A percentile compares a stretch with the other conserved stretches of the same genome.
Evolutionary conservation across 2,888 invertebrate genomes (phyloP).

Genomic region (Campaea margaritaria): DNA sequence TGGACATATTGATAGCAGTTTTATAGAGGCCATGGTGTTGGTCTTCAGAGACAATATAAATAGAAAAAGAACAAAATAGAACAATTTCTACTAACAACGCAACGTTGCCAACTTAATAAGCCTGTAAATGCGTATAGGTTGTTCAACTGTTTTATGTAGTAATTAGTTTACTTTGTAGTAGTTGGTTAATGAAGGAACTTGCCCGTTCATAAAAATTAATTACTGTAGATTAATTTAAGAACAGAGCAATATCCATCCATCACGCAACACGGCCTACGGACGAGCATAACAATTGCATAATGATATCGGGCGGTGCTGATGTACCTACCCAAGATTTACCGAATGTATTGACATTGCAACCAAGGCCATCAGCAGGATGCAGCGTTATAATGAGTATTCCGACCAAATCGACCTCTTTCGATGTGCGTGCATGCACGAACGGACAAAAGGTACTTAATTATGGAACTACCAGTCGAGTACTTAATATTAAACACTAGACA

Average conservation of each 20-base stretch:
- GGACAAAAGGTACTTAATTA: constrained; percentile 40
- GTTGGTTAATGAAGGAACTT: not conserved
- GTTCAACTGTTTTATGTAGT: no score
- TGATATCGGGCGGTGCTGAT: constrained; percentile 9
- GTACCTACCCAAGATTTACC: not conserved
- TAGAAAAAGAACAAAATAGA: no score
- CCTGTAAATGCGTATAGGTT: no score
- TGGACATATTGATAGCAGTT: no score
- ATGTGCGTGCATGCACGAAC: constrained; percentile 47
- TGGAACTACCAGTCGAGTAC: constrained; percentile 1
- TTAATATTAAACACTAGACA: constrained; percentile 17
- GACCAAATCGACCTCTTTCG: constrained; percentile 50
- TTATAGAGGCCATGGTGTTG: no score
- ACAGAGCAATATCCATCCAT: constrained; percentile 10
- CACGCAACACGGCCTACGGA: constrained; percentile 17
- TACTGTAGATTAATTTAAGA: constrained; percentile 2
- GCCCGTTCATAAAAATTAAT: no score
- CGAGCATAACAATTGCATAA: constrained; percentile 23
- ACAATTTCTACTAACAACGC: no score
- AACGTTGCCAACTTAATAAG: no score
- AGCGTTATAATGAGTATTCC: constrained; percentile 47
- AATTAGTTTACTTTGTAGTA: not conserved
- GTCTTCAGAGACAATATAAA: no score
- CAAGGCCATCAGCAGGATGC: constrained; percentile 50
- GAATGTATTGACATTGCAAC: constrained; percentile 37